Percentiles rank a stretch among this genome's conserved stretches.
phyloP scores from a whole-genome alignment of 2,113 vertebrate species.

The Archocentrus centrarchus region DNA sequence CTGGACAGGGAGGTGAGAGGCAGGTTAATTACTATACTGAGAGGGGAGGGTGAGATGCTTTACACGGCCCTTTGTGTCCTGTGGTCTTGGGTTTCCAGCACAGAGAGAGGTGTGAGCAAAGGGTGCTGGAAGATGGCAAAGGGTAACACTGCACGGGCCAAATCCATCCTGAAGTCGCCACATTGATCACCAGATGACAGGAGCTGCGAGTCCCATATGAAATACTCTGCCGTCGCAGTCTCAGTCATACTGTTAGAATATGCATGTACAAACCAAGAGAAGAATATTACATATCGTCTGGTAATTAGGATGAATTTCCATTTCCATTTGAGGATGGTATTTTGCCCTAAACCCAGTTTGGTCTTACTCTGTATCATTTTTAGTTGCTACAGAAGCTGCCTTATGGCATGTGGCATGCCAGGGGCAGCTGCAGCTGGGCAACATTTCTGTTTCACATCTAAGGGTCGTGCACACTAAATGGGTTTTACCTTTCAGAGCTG shows the following conservation, averaged over 20 bases:
- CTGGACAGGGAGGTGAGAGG: constrained; percentile 77
- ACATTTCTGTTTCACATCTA: not conserved
- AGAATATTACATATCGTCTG: not conserved
- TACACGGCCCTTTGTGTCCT: constrained; percentile 74
- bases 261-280: not conserved
- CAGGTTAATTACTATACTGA: constrained; percentile 81
- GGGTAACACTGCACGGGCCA: constrained; percentile 43
- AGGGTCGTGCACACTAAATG: not conserved
- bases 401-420: not conserved
- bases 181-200: constrained; percentile 48
- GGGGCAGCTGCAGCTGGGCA: not conserved
- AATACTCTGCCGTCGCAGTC: not conserved
- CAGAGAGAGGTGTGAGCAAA: constrained; percentile 61
- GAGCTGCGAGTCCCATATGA: constrained; percentile 21
- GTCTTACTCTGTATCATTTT: not conserved
- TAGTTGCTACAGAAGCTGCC: not conserved
- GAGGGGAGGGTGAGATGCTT: constrained; percentile 76
- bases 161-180: constrained; percentile 38
- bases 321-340: not conserved
- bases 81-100: constrained; percentile 71
- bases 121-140: constrained; percentile 53
- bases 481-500: not conserved
- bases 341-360: not conserved
- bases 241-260: not conserved
- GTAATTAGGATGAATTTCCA: not conserved